Evolutionary conservation across 2,113 vertebrate species (phyloP).

Genomic region (Piprites chloris): DNA sequence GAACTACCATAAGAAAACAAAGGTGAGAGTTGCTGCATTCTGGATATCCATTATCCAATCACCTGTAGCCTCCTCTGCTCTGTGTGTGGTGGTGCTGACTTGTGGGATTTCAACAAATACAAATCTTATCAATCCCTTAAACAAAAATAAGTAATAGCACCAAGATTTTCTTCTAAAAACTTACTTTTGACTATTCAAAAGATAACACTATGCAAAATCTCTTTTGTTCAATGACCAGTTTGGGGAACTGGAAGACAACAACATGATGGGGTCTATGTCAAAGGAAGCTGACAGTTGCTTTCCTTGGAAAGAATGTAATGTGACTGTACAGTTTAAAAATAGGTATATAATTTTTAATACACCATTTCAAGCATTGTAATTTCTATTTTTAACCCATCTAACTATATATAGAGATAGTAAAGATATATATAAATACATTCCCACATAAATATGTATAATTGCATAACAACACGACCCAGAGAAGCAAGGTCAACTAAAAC

Average conservation of each 20-base stretch:
- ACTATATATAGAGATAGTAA: neutral
- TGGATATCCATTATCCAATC: neutral
- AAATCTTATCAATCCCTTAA: neutral
- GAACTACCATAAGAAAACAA: neutral
- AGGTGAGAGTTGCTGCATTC: neutral
- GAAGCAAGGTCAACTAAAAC: constrained; percentile 33
- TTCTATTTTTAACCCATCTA: constrained; percentile 31
- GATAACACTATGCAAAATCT: neutral
- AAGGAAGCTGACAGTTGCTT: constrained; percentile 12
- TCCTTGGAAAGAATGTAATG: constrained; percentile 32
- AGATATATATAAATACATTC: neutral
- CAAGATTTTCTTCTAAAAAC: neutral
- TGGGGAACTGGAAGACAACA: neutral
- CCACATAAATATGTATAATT: neutral
- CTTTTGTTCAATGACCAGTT: neutral
- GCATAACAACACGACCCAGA: constrained; percentile 19
- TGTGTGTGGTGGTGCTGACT: neutral
- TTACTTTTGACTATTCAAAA: neutral
- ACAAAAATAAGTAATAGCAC: neutral
- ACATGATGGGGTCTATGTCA: neutral
- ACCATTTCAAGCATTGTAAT: neutral
- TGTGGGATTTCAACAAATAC: neutral
- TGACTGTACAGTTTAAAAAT: constrained; percentile 45
- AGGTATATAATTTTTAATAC: constrained; percentile 2
- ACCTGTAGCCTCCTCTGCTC: neutral